These are phyloP conservation scores for Sylvia borin DNA, from an alignment of 2,797 vertebrate species.

Conservation along the genomic window DNA sequence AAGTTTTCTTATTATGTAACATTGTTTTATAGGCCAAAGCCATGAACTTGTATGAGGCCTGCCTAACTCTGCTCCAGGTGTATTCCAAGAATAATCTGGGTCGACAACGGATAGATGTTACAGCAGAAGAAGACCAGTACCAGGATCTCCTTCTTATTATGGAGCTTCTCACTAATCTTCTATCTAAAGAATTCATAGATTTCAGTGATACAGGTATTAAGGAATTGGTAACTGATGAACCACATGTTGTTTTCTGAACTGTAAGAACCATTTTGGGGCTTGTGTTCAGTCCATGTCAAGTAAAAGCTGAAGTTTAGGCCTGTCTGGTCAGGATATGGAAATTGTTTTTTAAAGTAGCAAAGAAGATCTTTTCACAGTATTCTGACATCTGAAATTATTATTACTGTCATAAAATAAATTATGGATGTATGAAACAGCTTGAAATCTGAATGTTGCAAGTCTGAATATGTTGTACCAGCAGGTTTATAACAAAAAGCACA, in stretches of 20 bases:
- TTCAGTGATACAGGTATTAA: slow-evolving; percentile 95
- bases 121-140: slow-evolving; percentile 97
- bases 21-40: slow-evolving; percentile 87
- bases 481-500: not conserved
- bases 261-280: not conserved
- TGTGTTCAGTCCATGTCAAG: not conserved
- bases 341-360: not conserved
- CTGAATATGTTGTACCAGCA: not conserved
- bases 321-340: not conserved
- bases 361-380: not conserved
- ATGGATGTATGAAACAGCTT: not conserved
- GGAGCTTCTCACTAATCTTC: slow-evolving; percentile 98
- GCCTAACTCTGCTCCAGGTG: slow-evolving; percentile 95
- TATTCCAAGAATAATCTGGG: slow-evolving; percentile 98
- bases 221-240: not conserved
- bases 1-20: not conserved
- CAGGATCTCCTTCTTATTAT: slow-evolving; percentile 99
- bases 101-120: slow-evolving; percentile 89
- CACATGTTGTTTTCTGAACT: not conserved
- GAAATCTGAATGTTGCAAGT: not conserved
- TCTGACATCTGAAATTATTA: not conserved
- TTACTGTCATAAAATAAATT: not conserved
- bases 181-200: slow-evolving; percentile 99
- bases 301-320: not conserved
- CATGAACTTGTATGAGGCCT: slow-evolving; percentile 98